These are phyloP conservation scores for Zaprionus tsacasi DNA, from an alignment of 1,140 invertebrate species.

Conservation along the genomic window DNA sequence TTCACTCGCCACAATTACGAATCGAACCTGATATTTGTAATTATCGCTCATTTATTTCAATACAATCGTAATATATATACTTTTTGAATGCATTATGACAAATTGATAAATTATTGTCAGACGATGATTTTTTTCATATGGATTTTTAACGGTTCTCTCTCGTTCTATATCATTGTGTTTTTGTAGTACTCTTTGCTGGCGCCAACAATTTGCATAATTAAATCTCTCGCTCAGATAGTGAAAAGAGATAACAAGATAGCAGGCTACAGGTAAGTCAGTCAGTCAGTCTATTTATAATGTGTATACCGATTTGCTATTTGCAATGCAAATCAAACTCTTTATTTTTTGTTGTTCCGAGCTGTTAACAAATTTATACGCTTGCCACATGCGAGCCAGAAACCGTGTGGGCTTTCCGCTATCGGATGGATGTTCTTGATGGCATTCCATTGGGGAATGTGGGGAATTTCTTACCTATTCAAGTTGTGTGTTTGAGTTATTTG, in stretches of 20 bases:
- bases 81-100: slow-evolving; percentile 9
- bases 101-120: slow-evolving; percentile 32
- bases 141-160: slow-evolving; percentile 35
- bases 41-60: slow-evolving; percentile 27
- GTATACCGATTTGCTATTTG: slow-evolving; percentile 48
- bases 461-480: slow-evolving; percentile 57
- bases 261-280: slow-evolving; percentile 56
- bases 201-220: slow-evolving; percentile 78
- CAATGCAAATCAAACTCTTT: slow-evolving; percentile 49
- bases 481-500: slow-evolving; percentile 40
- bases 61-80: slow-evolving; percentile 7
- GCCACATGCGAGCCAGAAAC: slow-evolving; percentile 48
- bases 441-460: slow-evolving; percentile 52
- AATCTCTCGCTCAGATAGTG: slow-evolving; percentile 55
- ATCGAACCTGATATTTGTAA: slow-evolving; percentile 43
- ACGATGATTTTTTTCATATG: slow-evolving; percentile 57
- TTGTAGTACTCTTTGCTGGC: slow-evolving; percentile 67
- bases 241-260: slow-evolving; percentile 49
- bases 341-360: slow-evolving; percentile 28
- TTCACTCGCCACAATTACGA: slow-evolving; percentile 3
- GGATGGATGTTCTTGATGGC: slow-evolving; percentile 18
- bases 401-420: slow-evolving; percentile 49
- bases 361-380: slow-evolving; percentile 64
- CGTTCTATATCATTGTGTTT: slow-evolving; percentile 5
- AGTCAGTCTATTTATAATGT: slow-evolving; percentile 39